These are phyloP conservation scores for Anoplophora glabripennis DNA, from an alignment of 1,140 invertebrate genomes.

Conservation along the genomic window DNA sequence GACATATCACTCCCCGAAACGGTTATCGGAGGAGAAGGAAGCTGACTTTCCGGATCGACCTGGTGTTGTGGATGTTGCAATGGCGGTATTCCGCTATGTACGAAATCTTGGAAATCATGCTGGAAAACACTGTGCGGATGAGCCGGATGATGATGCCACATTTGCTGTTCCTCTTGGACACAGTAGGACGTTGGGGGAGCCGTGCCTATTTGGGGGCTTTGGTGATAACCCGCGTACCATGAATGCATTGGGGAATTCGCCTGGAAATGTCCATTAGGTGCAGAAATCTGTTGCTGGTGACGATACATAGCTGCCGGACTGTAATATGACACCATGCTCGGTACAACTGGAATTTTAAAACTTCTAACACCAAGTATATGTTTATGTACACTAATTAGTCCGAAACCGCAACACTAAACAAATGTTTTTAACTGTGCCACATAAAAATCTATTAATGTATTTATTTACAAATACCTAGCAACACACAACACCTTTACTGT, in stretches of 20 bases:
- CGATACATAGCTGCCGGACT: constrained; percentile 58
- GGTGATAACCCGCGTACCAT: constrained; percentile 44
- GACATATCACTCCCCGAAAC: constrained; percentile 65
- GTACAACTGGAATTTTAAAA: neutral
- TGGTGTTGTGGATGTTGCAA: constrained; percentile 25
- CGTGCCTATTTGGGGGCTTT: constrained; percentile 22
- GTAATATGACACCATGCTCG: constrained; percentile 58
- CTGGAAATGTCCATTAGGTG: constrained; percentile 27
- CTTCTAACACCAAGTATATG: constrained; percentile 1
- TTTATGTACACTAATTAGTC: no score
- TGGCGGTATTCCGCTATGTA: constrained; percentile 36
- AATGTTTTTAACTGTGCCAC: no score
- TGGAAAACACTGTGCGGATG: constrained; percentile 39
- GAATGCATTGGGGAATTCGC: constrained; percentile 32
- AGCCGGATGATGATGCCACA: constrained; percentile 37
- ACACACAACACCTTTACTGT: no score
- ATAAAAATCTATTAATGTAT: no score
- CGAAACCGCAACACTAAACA: no score
- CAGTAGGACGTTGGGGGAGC: constrained; percentile 25
- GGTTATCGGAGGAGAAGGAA: constrained; percentile 61
- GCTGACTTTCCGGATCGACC: constrained; percentile 33
- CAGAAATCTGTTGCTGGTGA: constrained; percentile 51
- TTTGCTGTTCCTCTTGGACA: constrained; percentile 41
- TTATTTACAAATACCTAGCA: no score
- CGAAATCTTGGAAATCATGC: constrained; percentile 46